Conservation (phyloP, 2,888 invertebrate genomes). For the Eristalis intricaria region DNA sequence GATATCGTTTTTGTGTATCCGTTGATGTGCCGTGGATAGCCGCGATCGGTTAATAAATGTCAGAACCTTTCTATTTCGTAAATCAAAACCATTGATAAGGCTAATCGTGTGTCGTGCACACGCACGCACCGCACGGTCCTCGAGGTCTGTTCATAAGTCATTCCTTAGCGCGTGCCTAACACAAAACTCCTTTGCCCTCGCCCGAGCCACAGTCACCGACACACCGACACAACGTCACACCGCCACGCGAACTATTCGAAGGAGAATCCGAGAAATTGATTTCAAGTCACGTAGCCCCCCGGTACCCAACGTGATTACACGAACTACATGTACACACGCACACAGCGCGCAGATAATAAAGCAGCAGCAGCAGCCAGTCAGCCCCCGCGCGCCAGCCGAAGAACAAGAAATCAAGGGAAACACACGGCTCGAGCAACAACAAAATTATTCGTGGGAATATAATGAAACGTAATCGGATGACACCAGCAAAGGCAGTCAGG, state of each 20-base stretch:
- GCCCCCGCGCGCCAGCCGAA: background rate
- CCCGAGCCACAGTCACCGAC: background rate
- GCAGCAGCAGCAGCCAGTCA: slow-evolving; percentile 10
- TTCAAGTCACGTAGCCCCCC: slow-evolving; percentile 63
- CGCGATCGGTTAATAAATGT: slow-evolving; percentile 56
- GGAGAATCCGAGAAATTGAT: slow-evolving; percentile 68
- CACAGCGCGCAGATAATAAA: slow-evolving; percentile 58
- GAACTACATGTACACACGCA: slow-evolving; percentile 62
- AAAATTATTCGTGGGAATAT: slow-evolving; percentile 68
- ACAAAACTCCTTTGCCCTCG: slow-evolving; percentile 24
- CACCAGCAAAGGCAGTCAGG: slow-evolving; percentile 40
- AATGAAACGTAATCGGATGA: slow-evolving; percentile 70
- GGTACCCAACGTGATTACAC: slow-evolving; percentile 61
- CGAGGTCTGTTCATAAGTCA: slow-evolving; percentile 40
- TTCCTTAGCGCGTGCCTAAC: slow-evolving; percentile 61
- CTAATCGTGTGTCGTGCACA: slow-evolving; percentile 23
- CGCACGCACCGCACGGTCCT: background rate
- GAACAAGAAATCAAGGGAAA: background rate
- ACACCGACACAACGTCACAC: background rate
- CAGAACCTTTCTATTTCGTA: slow-evolving; percentile 54
- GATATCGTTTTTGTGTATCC: background rate
- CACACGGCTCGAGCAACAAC: slow-evolving; percentile 1
- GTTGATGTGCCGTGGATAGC: background rate
- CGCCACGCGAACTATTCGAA: slow-evolving; percentile 16
- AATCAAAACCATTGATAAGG: slow-evolving; percentile 61